Conservation (phyloP, 2,888 invertebrate genomes). For the Scelioninae gen. 2 region DNA sequence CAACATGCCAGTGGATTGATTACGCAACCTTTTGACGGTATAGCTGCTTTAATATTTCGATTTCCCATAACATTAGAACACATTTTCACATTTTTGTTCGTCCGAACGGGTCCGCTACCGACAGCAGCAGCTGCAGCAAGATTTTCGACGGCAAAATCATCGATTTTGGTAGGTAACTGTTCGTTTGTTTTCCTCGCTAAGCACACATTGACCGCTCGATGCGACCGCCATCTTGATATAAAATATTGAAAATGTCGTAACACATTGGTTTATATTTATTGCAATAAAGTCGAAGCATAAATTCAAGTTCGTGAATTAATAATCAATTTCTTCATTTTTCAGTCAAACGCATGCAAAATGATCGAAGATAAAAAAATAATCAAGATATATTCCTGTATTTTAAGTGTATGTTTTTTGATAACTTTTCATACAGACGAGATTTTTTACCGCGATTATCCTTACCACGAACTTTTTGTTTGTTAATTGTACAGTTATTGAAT, state of each 20-base stretch:
- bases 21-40: conserved; percentile 16
- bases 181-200: background rate
- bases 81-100: background rate
- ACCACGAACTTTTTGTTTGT: conserved; percentile 16
- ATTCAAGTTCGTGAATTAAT: too few relatives aligned
- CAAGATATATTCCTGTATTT: background rate
- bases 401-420: conserved; percentile 20
- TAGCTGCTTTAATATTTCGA: conserved; percentile 4
- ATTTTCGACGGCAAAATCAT: background rate
- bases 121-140: background rate
- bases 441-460: conserved; percentile 21
- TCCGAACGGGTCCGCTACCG: background rate
- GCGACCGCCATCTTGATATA: conserved; percentile 21
- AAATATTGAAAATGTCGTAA: background rate
- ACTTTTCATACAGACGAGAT: conserved; percentile 8
- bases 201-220: background rate
- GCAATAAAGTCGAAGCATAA: background rate
- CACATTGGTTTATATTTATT: background rate
- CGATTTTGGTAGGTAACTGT: conserved; percentile 41
- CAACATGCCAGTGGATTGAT: conserved; percentile 32
- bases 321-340: too few relatives aligned
- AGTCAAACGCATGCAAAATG: too few relatives aligned
- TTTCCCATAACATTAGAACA: background rate
- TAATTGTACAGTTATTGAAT: conserved; percentile 16
- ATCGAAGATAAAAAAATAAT: background rate